These are phyloP conservation scores for Xestoiulus laeticollis DNA, from an alignment of 2,888 invertebrate species.

Conservation along the genomic window DNA sequence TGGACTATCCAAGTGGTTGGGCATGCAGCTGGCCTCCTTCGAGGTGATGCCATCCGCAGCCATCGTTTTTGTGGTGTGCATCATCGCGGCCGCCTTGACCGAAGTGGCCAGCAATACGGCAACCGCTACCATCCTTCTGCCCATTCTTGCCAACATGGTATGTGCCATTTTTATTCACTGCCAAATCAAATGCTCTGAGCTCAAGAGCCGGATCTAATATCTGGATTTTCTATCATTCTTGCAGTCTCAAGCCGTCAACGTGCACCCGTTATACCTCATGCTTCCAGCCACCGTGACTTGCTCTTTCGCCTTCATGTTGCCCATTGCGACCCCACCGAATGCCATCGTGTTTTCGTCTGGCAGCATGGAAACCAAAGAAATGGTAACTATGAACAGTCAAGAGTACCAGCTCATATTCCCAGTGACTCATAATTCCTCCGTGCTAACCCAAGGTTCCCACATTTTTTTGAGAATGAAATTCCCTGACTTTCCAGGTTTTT, in stretches of 20 bases:
- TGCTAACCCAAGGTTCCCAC: too few relatives aligned
- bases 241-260: slow-evolving; percentile 75
- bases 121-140: slow-evolving; percentile 64
- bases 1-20: slow-evolving; percentile 62
- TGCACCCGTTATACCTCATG: slow-evolving; percentile 90
- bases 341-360: slow-evolving; percentile 89
- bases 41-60: slow-evolving; percentile 59
- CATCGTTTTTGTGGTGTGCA: slow-evolving; percentile 62
- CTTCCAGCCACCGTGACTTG: slow-evolving; percentile 87
- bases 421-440: too few relatives aligned
- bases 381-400: slow-evolving; percentile 69
- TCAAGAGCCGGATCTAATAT: too few relatives aligned
- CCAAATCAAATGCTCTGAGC: too few relatives aligned
- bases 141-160: slow-evolving; percentile 64
- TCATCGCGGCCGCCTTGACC: slow-evolving; percentile 64
- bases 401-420: too few relatives aligned
- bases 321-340: slow-evolving; percentile 94
- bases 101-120: slow-evolving; percentile 66
- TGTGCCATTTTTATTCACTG: too few relatives aligned
- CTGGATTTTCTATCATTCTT: slow-evolving; percentile 55
- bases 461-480: too few relatives aligned
- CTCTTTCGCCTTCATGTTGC: slow-evolving; percentile 90
- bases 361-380: slow-evolving; percentile 80
- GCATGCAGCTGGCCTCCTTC: slow-evolving; percentile 60
- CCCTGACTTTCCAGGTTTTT: too few relatives aligned